Evolutionary conservation across 2,113 vertebrate species (phyloP), one percentile per base, ranked within the genome.

Genomic region (Mola mola): DNA sequence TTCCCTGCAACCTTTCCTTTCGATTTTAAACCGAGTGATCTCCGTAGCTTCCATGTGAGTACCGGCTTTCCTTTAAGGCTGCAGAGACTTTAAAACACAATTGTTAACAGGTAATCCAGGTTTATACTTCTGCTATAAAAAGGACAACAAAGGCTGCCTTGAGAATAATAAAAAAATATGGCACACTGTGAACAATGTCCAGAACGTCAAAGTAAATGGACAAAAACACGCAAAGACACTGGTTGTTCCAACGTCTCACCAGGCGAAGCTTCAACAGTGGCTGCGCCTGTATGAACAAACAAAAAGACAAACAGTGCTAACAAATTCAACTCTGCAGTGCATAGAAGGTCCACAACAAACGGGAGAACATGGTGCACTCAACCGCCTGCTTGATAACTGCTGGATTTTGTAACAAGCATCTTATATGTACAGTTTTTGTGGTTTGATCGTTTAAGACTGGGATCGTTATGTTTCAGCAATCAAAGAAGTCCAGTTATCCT

Each of bases 311-410:
- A 70, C 52, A 60, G 55, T 60, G 66, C 64, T 25, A 82, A 67
- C 33, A 64, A 63, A 63, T 75, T 69, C 64, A 79, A 61, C 44
- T 59, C 64, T 63, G 78, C 66, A 80, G 85, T 91, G 90, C 92
- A 91, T 93, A 92, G 89, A 81, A 75, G 62, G 66, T 79, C 76
- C 72, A 80, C 49, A 61, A 81, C 52, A 66, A 68, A 51, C n/a
- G 40, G 58, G 59, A 69, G 55, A n/a, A n/a, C 34, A 65, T 15
- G 51, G 70, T 38, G 60, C 50, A 60, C 53, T 53, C 42, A 44
- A 41, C 6, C 48, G 37, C 43, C 17, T n/a, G 51, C 66, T 60
- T 31, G 16, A 34, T 43, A 34, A 58, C 11, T 15, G 38, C 60
- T 17, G 2, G 15, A 25, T 36, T n/a, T 20, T 41, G 34, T 49